A percentile compares a stretch with the other conserved stretches of the same genome.
Evolutionary conservation across 23 tunicate genomes (phyloP).

Genomic region (Corella eumyota): DNA sequence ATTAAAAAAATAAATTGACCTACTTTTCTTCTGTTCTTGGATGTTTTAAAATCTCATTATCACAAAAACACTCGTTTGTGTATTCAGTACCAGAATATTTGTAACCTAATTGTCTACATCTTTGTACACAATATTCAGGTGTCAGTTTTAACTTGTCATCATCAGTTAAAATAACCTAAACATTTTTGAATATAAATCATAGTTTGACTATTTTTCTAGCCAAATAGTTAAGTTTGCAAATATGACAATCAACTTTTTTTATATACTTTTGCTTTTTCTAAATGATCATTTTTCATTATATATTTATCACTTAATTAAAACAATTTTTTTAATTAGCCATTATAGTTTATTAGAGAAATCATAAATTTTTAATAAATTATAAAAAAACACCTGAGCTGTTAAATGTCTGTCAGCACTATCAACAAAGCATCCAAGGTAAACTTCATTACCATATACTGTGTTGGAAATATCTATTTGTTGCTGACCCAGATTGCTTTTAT

Average conservation of each 20-base stretch:
- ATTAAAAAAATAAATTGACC: neutral
- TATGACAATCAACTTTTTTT: too few relatives aligned
- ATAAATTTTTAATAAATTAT: too few relatives aligned
- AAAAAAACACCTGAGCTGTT: constrained; percentile 5
- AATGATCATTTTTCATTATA: too few relatives aligned
- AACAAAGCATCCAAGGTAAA: constrained; percentile 23
- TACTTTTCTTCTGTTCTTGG: constrained; percentile 15
- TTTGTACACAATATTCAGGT: constrained; percentile 29
- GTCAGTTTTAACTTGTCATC: constrained; percentile 17
- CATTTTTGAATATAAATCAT: too few relatives aligned
- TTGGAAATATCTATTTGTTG: constrained; percentile 29
- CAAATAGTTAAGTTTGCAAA: too few relatives aligned
- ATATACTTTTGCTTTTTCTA: too few relatives aligned
- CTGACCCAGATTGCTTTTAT: constrained; percentile 29
- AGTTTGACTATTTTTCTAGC: too few relatives aligned
- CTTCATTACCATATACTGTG: constrained; percentile 36
- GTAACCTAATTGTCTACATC: constrained; percentile 15
- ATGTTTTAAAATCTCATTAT: constrained; percentile 15
- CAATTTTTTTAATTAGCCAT: too few relatives aligned
- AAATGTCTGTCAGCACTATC: constrained; percentile 11
- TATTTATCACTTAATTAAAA: too few relatives aligned
- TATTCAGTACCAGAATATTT: constrained; percentile 35
- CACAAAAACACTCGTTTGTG: constrained; percentile 23
- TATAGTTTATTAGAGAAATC: too few relatives aligned
- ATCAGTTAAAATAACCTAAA: constrained; percentile 13